Percentiles rank a stretch among this genome's conserved stretches.
Evolutionary conservation across 2,113 vertebrate genomes (phyloP).

Genomic region (Mormyrus iriodes): DNA sequence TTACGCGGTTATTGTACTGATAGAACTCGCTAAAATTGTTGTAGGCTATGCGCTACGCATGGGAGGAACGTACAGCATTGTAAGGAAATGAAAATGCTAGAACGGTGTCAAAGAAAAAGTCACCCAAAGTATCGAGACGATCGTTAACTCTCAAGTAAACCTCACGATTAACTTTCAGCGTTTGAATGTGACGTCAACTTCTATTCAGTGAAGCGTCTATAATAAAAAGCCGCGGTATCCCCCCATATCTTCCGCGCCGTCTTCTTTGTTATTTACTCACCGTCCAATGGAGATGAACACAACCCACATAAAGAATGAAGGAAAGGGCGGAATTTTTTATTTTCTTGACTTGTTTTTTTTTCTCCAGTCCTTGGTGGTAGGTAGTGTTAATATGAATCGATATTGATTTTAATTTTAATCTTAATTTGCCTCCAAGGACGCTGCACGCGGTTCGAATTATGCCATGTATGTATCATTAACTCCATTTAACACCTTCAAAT

Average conservation of each 20-base stretch:
- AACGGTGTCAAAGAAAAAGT: not conserved
- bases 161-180: not conserved
- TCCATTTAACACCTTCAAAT: not conserved
- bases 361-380: not conserved
- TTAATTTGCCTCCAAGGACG: not conserved
- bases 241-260: not conserved
- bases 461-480: not conserved
- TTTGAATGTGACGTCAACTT: not conserved
- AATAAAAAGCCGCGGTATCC: not conserved
- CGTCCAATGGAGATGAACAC: not conserved
- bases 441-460: not conserved
- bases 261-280: not conserved
- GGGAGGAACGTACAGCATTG: not conserved
- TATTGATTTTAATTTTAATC: not conserved
- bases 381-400: not conserved
- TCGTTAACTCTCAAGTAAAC: not conserved
- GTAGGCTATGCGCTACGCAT: not conserved
- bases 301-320: not conserved
- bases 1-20: not conserved
- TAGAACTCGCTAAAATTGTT: not conserved
- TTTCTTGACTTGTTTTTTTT: not conserved
- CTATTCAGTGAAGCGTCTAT: not conserved
- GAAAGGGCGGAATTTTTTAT: slow-evolving; percentile 9
- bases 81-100: not conserved
- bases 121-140: not conserved